Evolutionary conservation across 1,140 invertebrate species (phyloP).

Genomic region (Protaetia brevitarsis): DNA sequence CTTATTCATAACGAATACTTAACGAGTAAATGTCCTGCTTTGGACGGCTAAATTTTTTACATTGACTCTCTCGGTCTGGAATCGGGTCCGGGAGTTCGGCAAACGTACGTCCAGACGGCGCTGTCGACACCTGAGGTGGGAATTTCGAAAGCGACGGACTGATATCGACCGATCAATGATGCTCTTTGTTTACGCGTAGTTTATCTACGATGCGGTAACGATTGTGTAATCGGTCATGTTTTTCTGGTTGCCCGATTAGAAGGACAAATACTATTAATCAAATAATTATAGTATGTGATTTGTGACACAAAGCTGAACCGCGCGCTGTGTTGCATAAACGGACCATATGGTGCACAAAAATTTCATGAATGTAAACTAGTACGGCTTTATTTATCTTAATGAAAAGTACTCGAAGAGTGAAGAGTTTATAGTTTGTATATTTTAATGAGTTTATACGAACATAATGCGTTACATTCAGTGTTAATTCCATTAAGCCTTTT

Average conservation of each 20-base stretch:
- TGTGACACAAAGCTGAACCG: too few relatives aligned
- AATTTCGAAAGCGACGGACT: not conserved
- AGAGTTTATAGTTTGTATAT: too few relatives aligned
- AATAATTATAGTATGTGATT: too few relatives aligned
- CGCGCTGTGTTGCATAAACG: too few relatives aligned
- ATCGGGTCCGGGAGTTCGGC: not conserved
- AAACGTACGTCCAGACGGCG: not conserved
- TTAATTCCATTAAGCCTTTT: too few relatives aligned
- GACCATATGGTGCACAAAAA: too few relatives aligned
- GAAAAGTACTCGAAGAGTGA: too few relatives aligned
- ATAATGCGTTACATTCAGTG: too few relatives aligned
- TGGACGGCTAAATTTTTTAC: conserved; percentile 13
- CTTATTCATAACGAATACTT: conserved; percentile 8
- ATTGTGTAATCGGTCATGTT: not conserved
- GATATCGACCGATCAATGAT: conserved; percentile 1
- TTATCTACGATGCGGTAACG: not conserved
- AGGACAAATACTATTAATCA: too few relatives aligned
- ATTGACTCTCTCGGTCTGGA: not conserved
- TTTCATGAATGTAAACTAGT: too few relatives aligned
- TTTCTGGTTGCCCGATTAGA: not conserved
- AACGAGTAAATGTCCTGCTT: conserved; percentile 9
- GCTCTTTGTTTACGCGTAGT: not conserved
- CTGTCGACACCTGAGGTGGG: not conserved
- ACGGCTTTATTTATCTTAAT: too few relatives aligned
- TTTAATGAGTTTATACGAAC: too few relatives aligned